A percentile compares a stretch with the other conserved stretches of the same genome.
Conservation (phyloP, 2,113 vertebrate species). For the Athene cunicularia region DNA sequence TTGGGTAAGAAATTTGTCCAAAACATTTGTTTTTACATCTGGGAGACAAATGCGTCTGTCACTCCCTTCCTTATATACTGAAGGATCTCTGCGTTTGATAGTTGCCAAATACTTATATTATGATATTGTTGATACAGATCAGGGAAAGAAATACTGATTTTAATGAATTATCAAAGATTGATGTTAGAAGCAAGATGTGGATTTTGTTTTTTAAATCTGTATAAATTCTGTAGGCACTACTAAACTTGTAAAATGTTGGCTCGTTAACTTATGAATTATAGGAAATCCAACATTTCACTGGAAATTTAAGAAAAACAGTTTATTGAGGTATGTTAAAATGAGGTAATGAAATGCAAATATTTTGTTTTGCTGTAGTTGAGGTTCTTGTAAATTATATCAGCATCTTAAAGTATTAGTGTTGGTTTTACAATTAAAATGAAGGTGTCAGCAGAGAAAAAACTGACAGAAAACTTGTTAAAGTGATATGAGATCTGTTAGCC, state of each 20-base stretch:
- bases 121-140: neutral
- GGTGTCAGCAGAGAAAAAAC: neutral
- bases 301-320: neutral
- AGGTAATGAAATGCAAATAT: neutral
- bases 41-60: neutral
- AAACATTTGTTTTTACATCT: neutral
- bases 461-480: neutral
- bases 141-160: neutral
- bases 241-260: neutral
- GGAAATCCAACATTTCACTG: neutral
- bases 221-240: neutral
- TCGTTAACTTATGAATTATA: neutral
- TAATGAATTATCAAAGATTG: neutral
- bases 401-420: neutral
- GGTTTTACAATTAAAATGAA: neutral
- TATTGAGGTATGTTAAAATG: neutral
- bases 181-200: neutral
- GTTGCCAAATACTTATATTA: neutral
- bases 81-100: neutral
- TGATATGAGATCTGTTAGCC: neutral
- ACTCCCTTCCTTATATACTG: neutral
- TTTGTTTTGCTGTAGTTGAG: neutral
- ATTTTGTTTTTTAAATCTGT: neutral
- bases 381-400: neutral
- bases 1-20: neutral